A percentile compares a stretch with the other conserved stretches of the same genome.
These are phyloP conservation scores for Ceratina japonica DNA, from an alignment of 1,140 invertebrate species.

Conservation along the genomic window DNA sequence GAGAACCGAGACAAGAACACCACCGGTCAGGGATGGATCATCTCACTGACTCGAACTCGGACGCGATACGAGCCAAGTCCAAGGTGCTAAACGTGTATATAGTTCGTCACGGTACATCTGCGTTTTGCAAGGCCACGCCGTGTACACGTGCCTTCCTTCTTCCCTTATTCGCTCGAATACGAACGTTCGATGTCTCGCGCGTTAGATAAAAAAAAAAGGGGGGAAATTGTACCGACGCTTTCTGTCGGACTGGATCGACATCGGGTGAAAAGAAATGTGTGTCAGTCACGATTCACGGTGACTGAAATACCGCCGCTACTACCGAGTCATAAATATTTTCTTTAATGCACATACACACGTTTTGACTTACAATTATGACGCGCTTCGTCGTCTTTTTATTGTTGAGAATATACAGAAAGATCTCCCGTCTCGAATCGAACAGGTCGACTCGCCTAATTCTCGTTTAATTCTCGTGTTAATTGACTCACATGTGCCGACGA, in stretches of 20 bases:
- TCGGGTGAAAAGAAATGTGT: not conserved
- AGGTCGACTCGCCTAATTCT: too few species aligned
- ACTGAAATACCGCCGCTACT: not conserved
- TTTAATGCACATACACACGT: too few species aligned
- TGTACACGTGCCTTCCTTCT: not conserved
- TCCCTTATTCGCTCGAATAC: not conserved
- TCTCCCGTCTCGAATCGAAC: too few species aligned
- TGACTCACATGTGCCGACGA: too few species aligned
- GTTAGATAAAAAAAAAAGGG: not conserved
- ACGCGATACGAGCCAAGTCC: conserved; percentile 42
- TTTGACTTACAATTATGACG: too few species aligned
- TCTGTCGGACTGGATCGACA: too few species aligned
- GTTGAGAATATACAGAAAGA: too few species aligned
- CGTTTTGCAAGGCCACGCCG: not conserved
- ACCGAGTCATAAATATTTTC: too few species aligned
- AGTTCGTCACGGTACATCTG: conserved; percentile 30
- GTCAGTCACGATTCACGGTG: not conserved
- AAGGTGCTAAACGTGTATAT: conserved; percentile 6
- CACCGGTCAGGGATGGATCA: conserved; percentile 48
- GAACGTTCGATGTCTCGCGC: too few species aligned
- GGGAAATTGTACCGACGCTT: not conserved
- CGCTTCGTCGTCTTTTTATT: too few species aligned
- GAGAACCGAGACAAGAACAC: conserved; percentile 47
- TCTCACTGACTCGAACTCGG: conserved; percentile 44
- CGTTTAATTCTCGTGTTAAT: too few species aligned